phyloP scores from a whole-genome alignment of 2,797 vertebrate genomes.

The Chlorospingus semifuscus region DNA sequence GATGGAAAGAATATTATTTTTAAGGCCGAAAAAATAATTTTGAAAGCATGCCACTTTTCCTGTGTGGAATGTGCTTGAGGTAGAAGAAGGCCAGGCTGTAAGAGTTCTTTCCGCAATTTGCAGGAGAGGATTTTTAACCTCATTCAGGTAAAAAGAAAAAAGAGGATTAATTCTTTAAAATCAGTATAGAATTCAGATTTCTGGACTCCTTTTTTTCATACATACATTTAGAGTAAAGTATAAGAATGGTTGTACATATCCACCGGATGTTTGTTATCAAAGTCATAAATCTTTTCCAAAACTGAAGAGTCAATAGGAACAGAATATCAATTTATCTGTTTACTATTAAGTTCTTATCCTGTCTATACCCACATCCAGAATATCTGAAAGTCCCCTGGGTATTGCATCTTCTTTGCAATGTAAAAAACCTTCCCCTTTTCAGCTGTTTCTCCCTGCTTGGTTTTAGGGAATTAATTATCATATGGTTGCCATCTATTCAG shows the following conservation, averaged over 20 bases:
- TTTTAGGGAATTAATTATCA: constrained; percentile 25
- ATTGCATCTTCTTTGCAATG: neutral
- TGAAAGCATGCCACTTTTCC: neutral
- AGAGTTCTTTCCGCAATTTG: neutral
- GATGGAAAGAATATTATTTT: neutral
- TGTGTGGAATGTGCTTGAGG: neutral
- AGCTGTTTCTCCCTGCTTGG: neutral
- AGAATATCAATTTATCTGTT: neutral
- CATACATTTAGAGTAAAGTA: neutral
- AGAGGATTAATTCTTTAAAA: neutral
- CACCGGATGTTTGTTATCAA: neutral
- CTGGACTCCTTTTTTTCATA: neutral
- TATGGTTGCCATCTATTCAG: neutral
- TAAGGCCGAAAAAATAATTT: neutral
- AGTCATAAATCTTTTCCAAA: neutral
- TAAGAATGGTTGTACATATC: neutral
- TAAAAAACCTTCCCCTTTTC: neutral
- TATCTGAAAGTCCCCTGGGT: neutral
- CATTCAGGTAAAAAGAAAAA: neutral
- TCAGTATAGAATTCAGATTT: neutral
- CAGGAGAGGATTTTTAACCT: neutral
- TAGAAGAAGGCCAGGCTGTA: neutral
- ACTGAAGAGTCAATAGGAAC: neutral
- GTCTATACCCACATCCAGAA: neutral
- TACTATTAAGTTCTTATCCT: neutral